Base-by-base conservation (phyloP, 2,797 vertebrate species). In the Pangasius mekongensis region DNA sequence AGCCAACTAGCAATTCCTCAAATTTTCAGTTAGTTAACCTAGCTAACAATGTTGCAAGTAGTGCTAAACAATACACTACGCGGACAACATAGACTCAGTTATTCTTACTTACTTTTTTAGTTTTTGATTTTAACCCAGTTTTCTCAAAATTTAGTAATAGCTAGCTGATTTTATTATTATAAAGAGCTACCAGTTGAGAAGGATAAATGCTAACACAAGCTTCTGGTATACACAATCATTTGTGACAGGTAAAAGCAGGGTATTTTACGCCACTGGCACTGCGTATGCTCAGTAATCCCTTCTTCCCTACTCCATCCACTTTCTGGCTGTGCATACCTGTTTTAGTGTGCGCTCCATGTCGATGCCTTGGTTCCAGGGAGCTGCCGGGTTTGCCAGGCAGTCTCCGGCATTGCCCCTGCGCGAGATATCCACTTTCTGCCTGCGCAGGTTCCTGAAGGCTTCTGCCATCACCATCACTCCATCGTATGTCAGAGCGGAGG, bases 381-480 rank as follows among this genome's bases (percentile, higher is more conserved):
- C 99, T 39, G 99, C 99, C 20, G 99, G 99, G 90, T 99, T 99
- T 86, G 98, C 99, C 82, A 99, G 96, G 91, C 99, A 99, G 95
- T 99, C 99, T 3, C 98, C 98, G 5, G 98, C 99, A 69, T 99
- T 99, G 83, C 99, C 99, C 92, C 98, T 97, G 71, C 99, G 97
- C 89, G 98, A 99, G 94, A 99, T 99, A 91, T 99, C 99, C 90
- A 99, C 98, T 95, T 99, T 99, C 92, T 99, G 98, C 81, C 97
- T 97, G 86, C 98, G 97, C 60, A 99, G 98, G 90, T 97, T 99
- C 91, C 98, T 97, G 91, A 99, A 99, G 18, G 99, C 99, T 94
- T 99, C 98, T 1, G 98, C 97, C 98, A 99, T 99, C 88, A 99
- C 99, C 86, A 99, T 97, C 82, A 99, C 98, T 1, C 98, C 99